Conservation (phyloP, 2,888 invertebrate species). For the Lasioglossum malachurum region DNA sequence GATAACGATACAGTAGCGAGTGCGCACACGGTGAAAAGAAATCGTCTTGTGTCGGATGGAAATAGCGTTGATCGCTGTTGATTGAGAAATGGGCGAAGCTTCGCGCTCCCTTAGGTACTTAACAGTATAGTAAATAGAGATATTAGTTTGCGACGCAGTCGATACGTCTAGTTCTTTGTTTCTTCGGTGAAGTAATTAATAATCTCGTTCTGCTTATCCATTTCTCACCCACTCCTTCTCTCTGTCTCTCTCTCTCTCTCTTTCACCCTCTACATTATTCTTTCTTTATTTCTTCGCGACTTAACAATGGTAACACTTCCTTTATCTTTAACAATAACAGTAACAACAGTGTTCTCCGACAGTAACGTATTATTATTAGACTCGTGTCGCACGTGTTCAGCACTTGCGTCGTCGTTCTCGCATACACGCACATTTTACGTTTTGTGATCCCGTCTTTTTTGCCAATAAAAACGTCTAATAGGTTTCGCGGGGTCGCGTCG, state of each 20-base stretch:
- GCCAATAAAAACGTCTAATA: slow-evolving; percentile 27
- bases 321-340: slow-evolving; percentile 82
- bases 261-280: slow-evolving; percentile 13
- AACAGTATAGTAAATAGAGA: slow-evolving; percentile 49
- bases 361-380: slow-evolving; percentile 69
- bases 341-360: slow-evolving; percentile 78
- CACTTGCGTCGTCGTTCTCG: slow-evolving; percentile 56
- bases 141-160: slow-evolving; percentile 35
- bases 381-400: slow-evolving; percentile 18
- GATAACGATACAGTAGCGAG: slow-evolving; percentile 30
- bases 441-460: background rate
- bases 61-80: slow-evolving; percentile 51
- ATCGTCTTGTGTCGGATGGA: slow-evolving; percentile 43
- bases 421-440: background rate
- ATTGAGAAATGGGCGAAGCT: slow-evolving; percentile 34
- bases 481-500: background rate
- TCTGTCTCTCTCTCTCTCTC: slow-evolving; percentile 12
- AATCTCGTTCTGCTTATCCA: slow-evolving; percentile 17
- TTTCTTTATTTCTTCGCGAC: slow-evolving; percentile 54
- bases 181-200: slow-evolving; percentile 14
- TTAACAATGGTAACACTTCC: slow-evolving; percentile 77
- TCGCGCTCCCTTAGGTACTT: slow-evolving; percentile 43
- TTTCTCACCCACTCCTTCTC: background rate
- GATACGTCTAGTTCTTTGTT: slow-evolving; percentile 26
- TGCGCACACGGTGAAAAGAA: slow-evolving; percentile 59